Conservation (phyloP, 2,797 vertebrate genomes). For the Podarcis siculus region DNA sequence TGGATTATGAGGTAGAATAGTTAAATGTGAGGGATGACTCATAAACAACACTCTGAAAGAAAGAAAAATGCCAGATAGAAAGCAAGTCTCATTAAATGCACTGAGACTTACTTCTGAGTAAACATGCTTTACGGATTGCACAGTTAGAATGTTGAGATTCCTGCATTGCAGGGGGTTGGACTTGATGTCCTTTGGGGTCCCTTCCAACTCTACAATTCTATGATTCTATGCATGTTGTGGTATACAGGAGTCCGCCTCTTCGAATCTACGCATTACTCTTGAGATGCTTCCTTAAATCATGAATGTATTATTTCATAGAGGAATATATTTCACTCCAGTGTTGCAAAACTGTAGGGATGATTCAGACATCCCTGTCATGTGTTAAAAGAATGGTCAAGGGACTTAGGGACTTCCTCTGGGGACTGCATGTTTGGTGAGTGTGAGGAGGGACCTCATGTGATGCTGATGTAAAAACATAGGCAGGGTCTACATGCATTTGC, state of each 20-base stretch:
- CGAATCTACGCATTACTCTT: constrained; percentile 39
- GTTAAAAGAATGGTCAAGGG: neutral
- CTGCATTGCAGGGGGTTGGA: too few relatives aligned
- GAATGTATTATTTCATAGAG: constrained; percentile 14
- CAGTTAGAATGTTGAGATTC: neutral
- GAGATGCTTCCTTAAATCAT: constrained; percentile 29
- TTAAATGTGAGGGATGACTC: constrained; percentile 44
- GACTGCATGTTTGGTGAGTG: neutral
- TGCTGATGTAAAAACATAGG: neutral
- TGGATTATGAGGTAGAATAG: constrained; percentile 25
- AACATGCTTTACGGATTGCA: neutral
- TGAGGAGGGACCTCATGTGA: neutral
- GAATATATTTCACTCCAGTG: neutral
- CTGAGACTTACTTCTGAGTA: neutral
- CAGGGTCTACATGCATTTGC: neutral
- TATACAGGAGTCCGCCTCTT: constrained; percentile 27
- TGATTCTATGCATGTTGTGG: neutral
- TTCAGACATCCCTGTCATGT: neutral
- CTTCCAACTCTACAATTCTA: too few relatives aligned
- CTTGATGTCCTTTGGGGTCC: too few relatives aligned
- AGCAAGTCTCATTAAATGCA: neutral
- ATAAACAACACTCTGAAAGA: neutral
- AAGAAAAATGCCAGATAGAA: neutral
- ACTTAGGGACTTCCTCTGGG: neutral
- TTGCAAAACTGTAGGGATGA: neutral